Evolutionary conservation across 1,140 invertebrate species (phyloP).

Genomic region (Meteorus sp.): DNA sequence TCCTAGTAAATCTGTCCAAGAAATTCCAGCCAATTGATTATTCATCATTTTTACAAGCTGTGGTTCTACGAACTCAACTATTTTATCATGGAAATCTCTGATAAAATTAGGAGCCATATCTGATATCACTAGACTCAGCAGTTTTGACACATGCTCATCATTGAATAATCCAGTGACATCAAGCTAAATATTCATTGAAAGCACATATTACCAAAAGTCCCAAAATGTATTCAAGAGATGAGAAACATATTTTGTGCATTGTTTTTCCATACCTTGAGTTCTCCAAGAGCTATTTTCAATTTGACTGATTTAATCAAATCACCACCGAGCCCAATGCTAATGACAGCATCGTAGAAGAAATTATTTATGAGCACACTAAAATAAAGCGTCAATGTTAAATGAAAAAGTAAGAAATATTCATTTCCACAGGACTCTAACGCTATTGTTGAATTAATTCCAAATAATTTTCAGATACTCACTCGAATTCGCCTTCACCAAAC

Average conservation of each 20-base stretch:
- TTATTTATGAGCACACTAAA: background rate
- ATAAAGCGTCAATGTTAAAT: background rate
- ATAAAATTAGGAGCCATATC: slow-evolving; percentile 31
- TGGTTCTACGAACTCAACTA: background rate
- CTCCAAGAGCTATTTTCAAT: background rate
- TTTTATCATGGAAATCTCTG: slow-evolving; percentile 19
- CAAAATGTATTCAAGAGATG: background rate
- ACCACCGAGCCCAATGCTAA: background rate
- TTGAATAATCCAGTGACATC: slow-evolving; percentile 28
- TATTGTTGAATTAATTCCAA: no score
- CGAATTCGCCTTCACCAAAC: slow-evolving; percentile 4
- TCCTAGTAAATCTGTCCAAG: background rate
- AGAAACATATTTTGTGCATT: background rate
- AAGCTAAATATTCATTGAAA: slow-evolving; percentile 32
- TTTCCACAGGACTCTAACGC: no score
- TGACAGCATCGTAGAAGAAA: background rate
- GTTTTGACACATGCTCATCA: slow-evolving; percentile 23
- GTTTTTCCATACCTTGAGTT: background rate
- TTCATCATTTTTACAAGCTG: background rate
- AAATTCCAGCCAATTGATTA: background rate
- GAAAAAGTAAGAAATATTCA: background rate
- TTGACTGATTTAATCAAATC: background rate
- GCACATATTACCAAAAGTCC: no score
- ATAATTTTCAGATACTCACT: background rate
- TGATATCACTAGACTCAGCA: slow-evolving; percentile 24